A percentile compares a stretch with the other conserved stretches of the same genome.
Evolutionary conservation across 2,888 invertebrate genomes (phyloP).

Genomic region (Ethmia dodecea): DNA sequence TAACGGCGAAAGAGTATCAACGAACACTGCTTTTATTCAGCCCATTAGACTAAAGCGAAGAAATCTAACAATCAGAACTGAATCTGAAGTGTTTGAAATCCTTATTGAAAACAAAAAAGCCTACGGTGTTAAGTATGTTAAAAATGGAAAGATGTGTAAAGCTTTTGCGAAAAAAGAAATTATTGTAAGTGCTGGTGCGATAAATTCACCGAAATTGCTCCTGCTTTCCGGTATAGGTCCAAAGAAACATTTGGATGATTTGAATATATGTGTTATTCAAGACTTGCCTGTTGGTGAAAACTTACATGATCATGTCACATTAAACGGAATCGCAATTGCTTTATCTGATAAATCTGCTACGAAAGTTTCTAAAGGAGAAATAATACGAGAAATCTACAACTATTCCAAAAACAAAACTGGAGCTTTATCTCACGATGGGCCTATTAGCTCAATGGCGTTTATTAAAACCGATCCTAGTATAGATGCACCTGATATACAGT

Average conservation of each 20-base stretch:
- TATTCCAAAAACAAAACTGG: slow-evolving; percentile 51
- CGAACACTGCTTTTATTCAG: slow-evolving; percentile 80
- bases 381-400: slow-evolving; percentile 46
- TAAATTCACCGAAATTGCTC: slow-evolving; percentile 49
- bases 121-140: slow-evolving; percentile 41
- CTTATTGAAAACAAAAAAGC: slow-evolving; percentile 59
- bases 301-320: slow-evolving; percentile 60
- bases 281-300: slow-evolving; percentile 56
- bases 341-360: slow-evolving; percentile 71
- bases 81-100: slow-evolving; percentile 72
- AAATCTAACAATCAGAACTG: slow-evolving; percentile 66
- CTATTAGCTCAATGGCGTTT: slow-evolving; percentile 75
- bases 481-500: slow-evolving; percentile 79
- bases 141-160: slow-evolving; percentile 25
- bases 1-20: slow-evolving; percentile 77
- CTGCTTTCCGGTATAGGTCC: slow-evolving; percentile 61
- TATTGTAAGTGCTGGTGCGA: slow-evolving; percentile 44
- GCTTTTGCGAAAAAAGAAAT: slow-evolving; percentile 51
- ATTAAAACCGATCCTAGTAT: slow-evolving; percentile 64
- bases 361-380: slow-evolving; percentile 42
- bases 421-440: slow-evolving; percentile 72
- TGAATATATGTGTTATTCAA: slow-evolving; percentile 36
- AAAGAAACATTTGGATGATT: slow-evolving; percentile 33
- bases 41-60: slow-evolving; percentile 75
- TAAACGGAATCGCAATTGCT: slow-evolving; percentile 62